A percentile compares a stretch with the other conserved stretches of the same genome.
phyloP scores from a whole-genome alignment of 2,113 vertebrate genomes.

The Sapayoa aenigma region DNA sequence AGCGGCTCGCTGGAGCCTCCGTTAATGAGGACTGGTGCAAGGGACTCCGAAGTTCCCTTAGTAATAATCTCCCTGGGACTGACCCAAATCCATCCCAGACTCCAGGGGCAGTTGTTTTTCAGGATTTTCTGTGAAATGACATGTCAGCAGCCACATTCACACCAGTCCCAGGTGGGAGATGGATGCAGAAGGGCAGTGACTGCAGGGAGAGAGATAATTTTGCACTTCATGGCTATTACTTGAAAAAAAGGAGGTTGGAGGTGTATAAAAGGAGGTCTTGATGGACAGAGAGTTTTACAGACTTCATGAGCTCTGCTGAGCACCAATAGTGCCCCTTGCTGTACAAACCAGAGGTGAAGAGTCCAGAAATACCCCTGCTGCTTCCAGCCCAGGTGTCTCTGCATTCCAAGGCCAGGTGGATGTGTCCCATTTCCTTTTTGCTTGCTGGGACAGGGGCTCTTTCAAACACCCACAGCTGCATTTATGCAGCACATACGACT shows the following conservation, averaged over 20 bases:
- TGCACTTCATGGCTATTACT: background rate
- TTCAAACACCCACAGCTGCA: background rate
- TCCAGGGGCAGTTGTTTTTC: background rate
- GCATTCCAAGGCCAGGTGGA: background rate
- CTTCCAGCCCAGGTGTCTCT: background rate
- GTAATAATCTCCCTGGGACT: constrained; percentile 16
- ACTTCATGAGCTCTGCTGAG: background rate
- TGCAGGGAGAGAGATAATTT: background rate
- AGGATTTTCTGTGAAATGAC: background rate
- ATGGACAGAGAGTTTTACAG: background rate
- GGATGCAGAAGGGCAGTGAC: rapidly evolving
- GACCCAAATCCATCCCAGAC: constrained; percentile 35
- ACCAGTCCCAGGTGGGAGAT: background rate
- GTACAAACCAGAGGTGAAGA: background rate
- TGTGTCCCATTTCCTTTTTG: background rate
- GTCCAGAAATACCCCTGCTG: too few species aligned
- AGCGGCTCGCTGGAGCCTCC: background rate
- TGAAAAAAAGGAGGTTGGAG: background rate
- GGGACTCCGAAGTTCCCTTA: background rate
- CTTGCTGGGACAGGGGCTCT: background rate
- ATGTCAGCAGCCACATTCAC: background rate
- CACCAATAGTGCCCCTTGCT: background rate
- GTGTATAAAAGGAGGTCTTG: background rate
- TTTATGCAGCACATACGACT: background rate
- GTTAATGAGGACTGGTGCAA: constrained; percentile 13